Base-by-base conservation (phyloP, 2,888 invertebrate genomes). In the Drosophila meridionalis region DNA sequence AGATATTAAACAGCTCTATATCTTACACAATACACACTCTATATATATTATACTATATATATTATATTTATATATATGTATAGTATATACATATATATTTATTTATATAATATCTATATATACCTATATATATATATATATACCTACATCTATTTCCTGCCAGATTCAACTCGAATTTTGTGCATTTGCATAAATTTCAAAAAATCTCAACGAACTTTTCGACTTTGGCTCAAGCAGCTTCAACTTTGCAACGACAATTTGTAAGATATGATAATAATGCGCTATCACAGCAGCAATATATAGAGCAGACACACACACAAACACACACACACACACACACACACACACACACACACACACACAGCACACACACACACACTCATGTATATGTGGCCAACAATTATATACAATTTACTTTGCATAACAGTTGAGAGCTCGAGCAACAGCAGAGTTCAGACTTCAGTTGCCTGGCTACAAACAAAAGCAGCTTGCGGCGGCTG, bases 381-480 rank as follows among this genome's bases (percentile, higher is more conserved):
- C n/a, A 30, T 56, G n/a, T 38, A 50, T 40, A 34, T 2, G 32
- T 83, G 78, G 70, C 87, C 75, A 77, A 87, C 87, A 85, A 85
- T 85, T 89, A 85, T 87, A 87, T 87, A 89, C 80, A 85, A 85
- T 87, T 85, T 82, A 85, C 87, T 85, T 85, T 87, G 89, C 85
- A 85, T 85, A 85, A 89, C 85, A 82, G 85, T 89, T 75, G 53
- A 87, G 70, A 73, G 74, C 76, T 60, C 30, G 14, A 69, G 47
- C 14, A 69, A n/a, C 53, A 73, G 69, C 59, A 61, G 58, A 75
- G 20, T 20, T 20, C 52, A n/a, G 28, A 65, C 53, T 47, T 67
- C 50, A 67, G 77, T 78, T 77, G 74, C 65, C 60, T 38, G 48
- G 57, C 79, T 74, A 69, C 74, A 48, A 67, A 59, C 53, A 42